Conservation (phyloP, 2,797 vertebrate species). For the Miichthys miiuy region DNA sequence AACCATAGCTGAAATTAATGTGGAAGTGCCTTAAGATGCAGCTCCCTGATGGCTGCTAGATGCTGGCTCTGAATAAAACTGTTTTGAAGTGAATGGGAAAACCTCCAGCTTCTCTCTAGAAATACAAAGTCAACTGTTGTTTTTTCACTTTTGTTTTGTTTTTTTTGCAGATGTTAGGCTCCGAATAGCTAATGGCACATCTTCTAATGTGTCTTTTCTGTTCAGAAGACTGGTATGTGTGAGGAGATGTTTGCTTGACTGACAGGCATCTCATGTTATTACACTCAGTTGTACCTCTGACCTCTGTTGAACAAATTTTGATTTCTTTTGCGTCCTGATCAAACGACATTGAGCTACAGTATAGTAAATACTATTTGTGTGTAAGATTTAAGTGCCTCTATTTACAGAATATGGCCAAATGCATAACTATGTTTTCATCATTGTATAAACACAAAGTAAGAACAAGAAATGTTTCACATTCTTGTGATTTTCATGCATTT, state of each 20-base stretch:
- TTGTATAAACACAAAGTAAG: no score
- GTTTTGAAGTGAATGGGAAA: constrained; percentile 64
- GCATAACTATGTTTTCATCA: no score
- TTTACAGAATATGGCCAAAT: no score
- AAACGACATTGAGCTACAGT: background rate
- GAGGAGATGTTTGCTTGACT: constrained; percentile 8
- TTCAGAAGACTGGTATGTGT: constrained; percentile 8
- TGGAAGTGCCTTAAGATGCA: constrained; percentile 63
- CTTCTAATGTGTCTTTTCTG: constrained; percentile 25
- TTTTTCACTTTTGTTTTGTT: background rate
- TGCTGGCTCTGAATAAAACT: constrained; percentile 63
- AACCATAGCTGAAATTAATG: constrained; percentile 58
- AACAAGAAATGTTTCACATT: no score
- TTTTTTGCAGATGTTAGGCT: constrained; percentile 29
- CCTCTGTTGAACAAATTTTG: background rate
- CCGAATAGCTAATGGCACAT: constrained; percentile 43
- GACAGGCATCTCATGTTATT: constrained; percentile 26
- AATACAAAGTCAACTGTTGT: constrained; percentile 57
- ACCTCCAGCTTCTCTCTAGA: constrained; percentile 55
- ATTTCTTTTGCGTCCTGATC: background rate
- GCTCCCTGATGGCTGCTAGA: constrained; percentile 60
- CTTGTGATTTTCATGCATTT: no score
- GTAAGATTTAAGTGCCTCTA: no score
- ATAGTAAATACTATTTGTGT: background rate
- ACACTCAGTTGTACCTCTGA: constrained; percentile 4